phyloP scores from a whole-genome alignment of 2,113 vertebrate species.

The Marmota monax region DNA sequence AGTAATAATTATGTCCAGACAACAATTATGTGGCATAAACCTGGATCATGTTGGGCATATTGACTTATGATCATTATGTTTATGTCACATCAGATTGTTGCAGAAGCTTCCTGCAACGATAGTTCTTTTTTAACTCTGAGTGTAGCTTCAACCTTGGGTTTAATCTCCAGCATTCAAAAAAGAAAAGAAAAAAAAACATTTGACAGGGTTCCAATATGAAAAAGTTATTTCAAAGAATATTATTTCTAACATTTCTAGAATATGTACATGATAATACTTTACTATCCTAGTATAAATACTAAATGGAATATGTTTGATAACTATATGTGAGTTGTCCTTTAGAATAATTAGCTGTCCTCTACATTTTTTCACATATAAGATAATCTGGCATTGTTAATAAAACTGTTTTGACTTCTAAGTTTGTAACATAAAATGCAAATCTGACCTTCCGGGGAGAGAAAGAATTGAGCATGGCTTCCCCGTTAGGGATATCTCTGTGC shows the following conservation, averaged over 20 bases:
- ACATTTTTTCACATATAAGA: constrained; percentile 4
- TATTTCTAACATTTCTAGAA: constrained; percentile 35
- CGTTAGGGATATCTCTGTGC: neutral
- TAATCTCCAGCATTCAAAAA: neutral
- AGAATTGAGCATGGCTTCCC: neutral
- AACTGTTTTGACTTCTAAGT: neutral
- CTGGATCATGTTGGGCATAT: neutral
- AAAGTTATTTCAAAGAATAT: neutral
- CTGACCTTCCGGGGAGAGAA: neutral
- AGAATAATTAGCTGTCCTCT: neutral
- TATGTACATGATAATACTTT: neutral
- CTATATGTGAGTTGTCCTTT: neutral
- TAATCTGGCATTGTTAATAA: neutral
- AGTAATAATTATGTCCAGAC: neutral
- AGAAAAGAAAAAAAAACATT: neutral
- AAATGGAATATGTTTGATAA: neutral
- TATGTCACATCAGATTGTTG: neutral
- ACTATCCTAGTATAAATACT: neutral
- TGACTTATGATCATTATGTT: neutral
- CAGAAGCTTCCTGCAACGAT: neutral
- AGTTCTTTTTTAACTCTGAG: neutral
- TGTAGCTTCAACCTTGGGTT: neutral
- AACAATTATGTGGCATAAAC: neutral
- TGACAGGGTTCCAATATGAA: neutral
- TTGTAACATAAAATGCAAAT: neutral